Conservation (phyloP, 2,888 invertebrate genomes). For the Alsophila aescularia region DNA sequence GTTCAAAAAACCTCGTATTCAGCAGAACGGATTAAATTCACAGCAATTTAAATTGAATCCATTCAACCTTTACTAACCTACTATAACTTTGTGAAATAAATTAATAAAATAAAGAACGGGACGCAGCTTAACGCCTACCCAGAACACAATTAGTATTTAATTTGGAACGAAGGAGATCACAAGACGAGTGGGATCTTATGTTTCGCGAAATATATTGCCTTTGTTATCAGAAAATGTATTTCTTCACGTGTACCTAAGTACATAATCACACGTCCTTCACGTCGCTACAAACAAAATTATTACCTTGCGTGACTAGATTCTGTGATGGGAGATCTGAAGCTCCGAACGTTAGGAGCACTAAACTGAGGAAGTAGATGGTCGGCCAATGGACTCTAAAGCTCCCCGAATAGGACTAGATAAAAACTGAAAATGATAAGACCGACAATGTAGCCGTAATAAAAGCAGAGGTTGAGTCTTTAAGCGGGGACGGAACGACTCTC, state of each 20-base stretch:
- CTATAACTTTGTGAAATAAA: no score
- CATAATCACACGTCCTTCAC: constrained; percentile 30
- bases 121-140: constrained; percentile 52
- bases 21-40: constrained; percentile 26
- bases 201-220: constrained; percentile 50
- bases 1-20: constrained; percentile 25
- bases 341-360: constrained; percentile 16
- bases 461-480: constrained; percentile 56
- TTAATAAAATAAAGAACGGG: constrained; percentile 49
- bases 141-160: constrained; percentile 62
- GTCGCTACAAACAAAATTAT: constrained; percentile 41
- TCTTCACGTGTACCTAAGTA: constrained; percentile 37
- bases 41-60: constrained; percentile 36
- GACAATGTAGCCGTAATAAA: constrained; percentile 52
- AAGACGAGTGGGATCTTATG: constrained; percentile 48
- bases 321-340: neutral
- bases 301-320: constrained; percentile 41
- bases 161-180: constrained; percentile 54
- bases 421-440: constrained; percentile 42
- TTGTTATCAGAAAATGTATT: constrained; percentile 47
- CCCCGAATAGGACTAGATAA: constrained; percentile 29
- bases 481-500: constrained; percentile 54
- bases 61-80: constrained; percentile 6
- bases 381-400: constrained; percentile 23
- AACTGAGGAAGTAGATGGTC: constrained; percentile 27